Conservation (phyloP, 2,888 invertebrate genomes). For the Prenolepis imparis region DNA sequence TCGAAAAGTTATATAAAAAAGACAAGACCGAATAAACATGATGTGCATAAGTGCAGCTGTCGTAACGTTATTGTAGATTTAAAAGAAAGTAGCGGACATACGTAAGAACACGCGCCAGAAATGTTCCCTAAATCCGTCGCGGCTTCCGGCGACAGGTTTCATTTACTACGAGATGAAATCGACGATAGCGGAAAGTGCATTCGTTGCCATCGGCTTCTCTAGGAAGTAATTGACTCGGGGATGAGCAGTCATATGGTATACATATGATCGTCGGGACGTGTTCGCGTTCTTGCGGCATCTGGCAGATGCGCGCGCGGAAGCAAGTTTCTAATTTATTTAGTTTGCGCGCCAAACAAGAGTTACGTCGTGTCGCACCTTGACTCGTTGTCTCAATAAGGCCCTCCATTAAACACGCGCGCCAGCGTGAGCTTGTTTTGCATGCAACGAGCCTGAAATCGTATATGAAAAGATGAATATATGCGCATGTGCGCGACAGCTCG, state of each 20-base stretch:
- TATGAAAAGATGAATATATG: background rate
- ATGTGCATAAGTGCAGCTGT: background rate
- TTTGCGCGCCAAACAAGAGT: slow-evolving; percentile 41
- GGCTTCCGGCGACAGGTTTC: slow-evolving; percentile 50
- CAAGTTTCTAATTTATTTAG: slow-evolving; percentile 74
- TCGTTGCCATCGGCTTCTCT: slow-evolving; percentile 52
- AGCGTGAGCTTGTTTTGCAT: background rate
- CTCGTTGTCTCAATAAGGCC: background rate
- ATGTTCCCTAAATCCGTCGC: background rate
- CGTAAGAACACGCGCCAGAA: background rate
- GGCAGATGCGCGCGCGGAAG: slow-evolving; percentile 51
- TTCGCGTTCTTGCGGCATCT: slow-evolving; percentile 56
- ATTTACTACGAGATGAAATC: slow-evolving; percentile 66
- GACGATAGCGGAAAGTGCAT: slow-evolving; percentile 11
- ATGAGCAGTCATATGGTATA: slow-evolving; percentile 56
- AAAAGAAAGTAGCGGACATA: background rate
- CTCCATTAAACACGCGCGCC: slow-evolving; percentile 10
- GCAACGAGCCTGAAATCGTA: slow-evolving; percentile 20
- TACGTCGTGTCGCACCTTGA: slow-evolving; percentile 35
- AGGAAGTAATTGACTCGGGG: slow-evolving; percentile 64
- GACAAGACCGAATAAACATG: background rate
- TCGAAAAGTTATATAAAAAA: background rate
- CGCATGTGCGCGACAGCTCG: background rate
- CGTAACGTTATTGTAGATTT: background rate
- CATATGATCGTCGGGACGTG: slow-evolving; percentile 20